Conservation (phyloP, 2,888 invertebrate species). For the Macaria notata region DNA sequence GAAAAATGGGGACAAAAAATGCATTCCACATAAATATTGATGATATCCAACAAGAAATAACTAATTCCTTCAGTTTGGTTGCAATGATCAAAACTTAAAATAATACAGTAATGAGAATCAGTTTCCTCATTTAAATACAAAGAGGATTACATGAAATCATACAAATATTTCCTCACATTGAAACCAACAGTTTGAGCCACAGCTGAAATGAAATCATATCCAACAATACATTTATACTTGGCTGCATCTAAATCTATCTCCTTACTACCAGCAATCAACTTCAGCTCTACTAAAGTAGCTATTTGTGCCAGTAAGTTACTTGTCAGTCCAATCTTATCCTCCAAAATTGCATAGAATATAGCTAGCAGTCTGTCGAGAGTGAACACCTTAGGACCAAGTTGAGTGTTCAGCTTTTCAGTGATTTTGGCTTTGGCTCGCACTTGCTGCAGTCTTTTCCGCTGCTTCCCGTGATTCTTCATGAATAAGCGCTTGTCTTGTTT, state of each 20-base stretch:
- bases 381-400: slow-evolving; percentile 92
- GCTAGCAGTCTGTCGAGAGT: slow-evolving; percentile 91
- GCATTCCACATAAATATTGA: no score
- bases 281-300: slow-evolving; percentile 92
- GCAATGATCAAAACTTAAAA: no score
- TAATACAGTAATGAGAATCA: no score
- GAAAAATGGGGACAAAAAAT: no score
- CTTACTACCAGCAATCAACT: slow-evolving; percentile 88
- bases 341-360: slow-evolving; percentile 94
- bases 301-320: slow-evolving; percentile 94
- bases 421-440: slow-evolving; percentile 83
- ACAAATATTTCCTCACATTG: slow-evolving; percentile 88
- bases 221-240: slow-evolving; percentile 93
- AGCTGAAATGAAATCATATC: slow-evolving; percentile 89
- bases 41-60: no score
- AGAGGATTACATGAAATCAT: slow-evolving; percentile 81
- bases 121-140: no score
- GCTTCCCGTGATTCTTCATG: slow-evolving; percentile 89
- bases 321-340: slow-evolving; percentile 92
- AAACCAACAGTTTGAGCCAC: slow-evolving; percentile 90
- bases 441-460: slow-evolving; percentile 84
- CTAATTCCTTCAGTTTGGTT: no score
- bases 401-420: slow-evolving; percentile 82
- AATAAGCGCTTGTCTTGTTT: slow-evolving; percentile 94
- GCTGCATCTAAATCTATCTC: slow-evolving; percentile 89